phyloP scores from a whole-genome alignment of 2,888 invertebrate species.

The Thera britannica region DNA sequence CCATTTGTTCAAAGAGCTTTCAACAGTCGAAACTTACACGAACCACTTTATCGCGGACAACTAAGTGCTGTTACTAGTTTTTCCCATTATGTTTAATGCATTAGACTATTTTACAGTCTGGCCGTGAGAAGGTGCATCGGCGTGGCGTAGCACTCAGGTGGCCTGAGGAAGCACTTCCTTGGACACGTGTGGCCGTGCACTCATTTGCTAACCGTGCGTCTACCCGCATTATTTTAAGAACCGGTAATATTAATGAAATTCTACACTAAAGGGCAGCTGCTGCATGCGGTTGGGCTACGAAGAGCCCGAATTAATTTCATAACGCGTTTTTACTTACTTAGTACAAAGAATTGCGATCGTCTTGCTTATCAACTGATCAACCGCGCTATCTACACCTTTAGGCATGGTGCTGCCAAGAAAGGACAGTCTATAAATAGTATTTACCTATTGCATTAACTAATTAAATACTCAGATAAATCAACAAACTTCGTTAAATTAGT shows the following conservation, averaged over 20 bases:
- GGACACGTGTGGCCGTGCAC: constrained; percentile 72
- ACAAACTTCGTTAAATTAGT: too few species aligned
- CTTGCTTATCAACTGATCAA: constrained; percentile 29
- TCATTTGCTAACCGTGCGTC: constrained; percentile 66
- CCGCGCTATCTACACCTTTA: constrained; percentile 9
- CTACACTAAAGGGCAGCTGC: constrained; percentile 77
- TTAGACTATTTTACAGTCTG: constrained; percentile 61
- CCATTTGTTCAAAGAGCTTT: constrained; percentile 27
- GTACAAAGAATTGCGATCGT: constrained; percentile 25
- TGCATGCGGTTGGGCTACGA: constrained; percentile 64
- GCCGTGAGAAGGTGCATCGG: constrained; percentile 73
- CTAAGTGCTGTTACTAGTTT: constrained; percentile 68
- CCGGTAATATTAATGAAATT: constrained; percentile 81
- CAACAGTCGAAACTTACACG: constrained; percentile 38
- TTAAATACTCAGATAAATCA: background rate
- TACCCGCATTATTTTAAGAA: constrained; percentile 79
- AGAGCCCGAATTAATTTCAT: constrained; percentile 64
- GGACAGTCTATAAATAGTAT: constrained; percentile 25
- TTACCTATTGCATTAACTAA: background rate
- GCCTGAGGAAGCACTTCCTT: constrained; percentile 66
- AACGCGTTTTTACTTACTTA: constrained; percentile 52
- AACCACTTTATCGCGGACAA: constrained; percentile 43
- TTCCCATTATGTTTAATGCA: constrained; percentile 66
- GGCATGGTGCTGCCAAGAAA: background rate
- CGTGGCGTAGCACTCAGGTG: constrained; percentile 64